Percentiles rank a stretch among this genome's conserved stretches.
Evolutionary conservation across 2,113 vertebrate genomes (phyloP).

Genomic region (Rallus limicola): DNA sequence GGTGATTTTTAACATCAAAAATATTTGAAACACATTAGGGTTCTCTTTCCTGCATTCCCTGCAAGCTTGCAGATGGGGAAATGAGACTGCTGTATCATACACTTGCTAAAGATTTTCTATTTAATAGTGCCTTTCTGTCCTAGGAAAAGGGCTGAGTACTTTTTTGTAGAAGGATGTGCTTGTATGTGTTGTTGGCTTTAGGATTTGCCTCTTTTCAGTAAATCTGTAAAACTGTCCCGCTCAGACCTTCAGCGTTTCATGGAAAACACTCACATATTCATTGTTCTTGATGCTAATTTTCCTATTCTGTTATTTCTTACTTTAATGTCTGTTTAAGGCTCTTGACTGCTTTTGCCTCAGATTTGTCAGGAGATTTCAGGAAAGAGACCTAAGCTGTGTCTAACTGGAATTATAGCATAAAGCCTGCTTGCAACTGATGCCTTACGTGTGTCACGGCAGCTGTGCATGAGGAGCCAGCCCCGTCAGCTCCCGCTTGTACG

Average conservation of each 20-base stretch:
- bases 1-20: neutral
- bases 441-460: accelerated
- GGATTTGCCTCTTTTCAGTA: neutral
- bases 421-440: neutral
- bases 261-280: neutral
- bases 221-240: neutral
- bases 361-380: neutral
- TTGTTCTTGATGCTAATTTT: neutral
- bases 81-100: neutral
- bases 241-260: neutral
- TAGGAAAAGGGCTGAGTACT: neutral
- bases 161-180: neutral
- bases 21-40: neutral
- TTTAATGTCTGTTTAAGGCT: neutral
- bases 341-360: neutral
- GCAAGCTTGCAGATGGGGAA: neutral
- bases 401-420: accelerated
- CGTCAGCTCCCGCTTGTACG: neutral
- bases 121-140: neutral
- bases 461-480: neutral
- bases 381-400: neutral
- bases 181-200: neutral
- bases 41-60: neutral
- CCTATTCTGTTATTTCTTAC: neutral
- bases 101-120: neutral